Percentiles rank a stretch among this genome's conserved stretches.
These are phyloP conservation scores for Thymallus thymallus DNA, from an alignment of 2,113 vertebrate species.

Conservation along the genomic window DNA sequence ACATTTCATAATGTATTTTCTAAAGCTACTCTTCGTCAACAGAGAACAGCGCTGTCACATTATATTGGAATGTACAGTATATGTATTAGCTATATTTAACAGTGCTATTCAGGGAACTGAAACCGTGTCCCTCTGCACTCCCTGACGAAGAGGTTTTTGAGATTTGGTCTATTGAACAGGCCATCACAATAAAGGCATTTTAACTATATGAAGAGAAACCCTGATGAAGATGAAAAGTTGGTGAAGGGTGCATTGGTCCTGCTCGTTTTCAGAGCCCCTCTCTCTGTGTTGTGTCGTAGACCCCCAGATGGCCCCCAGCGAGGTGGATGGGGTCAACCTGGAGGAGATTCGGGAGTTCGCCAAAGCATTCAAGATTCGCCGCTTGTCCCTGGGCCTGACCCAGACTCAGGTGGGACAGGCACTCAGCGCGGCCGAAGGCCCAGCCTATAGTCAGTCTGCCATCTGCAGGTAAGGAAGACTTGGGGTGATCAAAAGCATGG, in stretches of 20 bases:
- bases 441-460: constrained; percentile 99
- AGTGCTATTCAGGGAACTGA: too few species aligned
- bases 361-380: constrained; percentile 99
- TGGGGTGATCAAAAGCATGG: neutral
- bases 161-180: too few species aligned
- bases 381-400: constrained; percentile 97
- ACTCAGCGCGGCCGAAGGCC: constrained; percentile 95
- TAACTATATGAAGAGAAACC: too few species aligned
- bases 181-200: too few species aligned
- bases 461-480: constrained; percentile 93
- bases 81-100: neutral
- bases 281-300: constrained; percentile 76
- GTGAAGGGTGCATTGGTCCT: neutral
- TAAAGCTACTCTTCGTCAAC: neutral
- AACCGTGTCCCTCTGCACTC: too few species aligned
- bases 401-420: constrained; percentile 99
- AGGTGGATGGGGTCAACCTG: constrained; percentile 99
- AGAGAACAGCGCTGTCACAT: neutral
- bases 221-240: too few species aligned
- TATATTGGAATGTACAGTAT: neutral
- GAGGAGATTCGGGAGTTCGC: constrained; percentile 99
- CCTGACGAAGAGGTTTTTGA: too few species aligned
- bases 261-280: neutral
- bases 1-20: neutral
- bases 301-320: constrained; percentile 91